Evolutionary conservation across 2,797 vertebrate genomes (phyloP).

Genomic region (Fundulus diaphanus): DNA sequence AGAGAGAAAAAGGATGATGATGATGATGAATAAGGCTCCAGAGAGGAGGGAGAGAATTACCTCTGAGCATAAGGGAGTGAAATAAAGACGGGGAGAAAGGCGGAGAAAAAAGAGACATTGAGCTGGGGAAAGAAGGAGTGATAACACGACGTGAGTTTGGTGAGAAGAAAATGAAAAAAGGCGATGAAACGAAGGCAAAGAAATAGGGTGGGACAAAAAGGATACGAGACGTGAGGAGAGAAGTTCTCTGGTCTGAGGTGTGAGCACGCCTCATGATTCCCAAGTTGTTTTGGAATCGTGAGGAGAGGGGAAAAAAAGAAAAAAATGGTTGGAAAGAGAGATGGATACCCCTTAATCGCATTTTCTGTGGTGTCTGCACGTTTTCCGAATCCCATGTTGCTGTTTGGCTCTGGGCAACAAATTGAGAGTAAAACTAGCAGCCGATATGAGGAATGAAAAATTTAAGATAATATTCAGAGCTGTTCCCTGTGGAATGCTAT

Average conservation of each 20-base stretch:
- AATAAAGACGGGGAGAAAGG: slow-evolving; percentile 49
- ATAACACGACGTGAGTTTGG: slow-evolving; percentile 41
- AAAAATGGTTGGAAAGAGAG: slow-evolving; percentile 54
- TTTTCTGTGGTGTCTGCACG: slow-evolving; percentile 70
- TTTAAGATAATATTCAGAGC: slow-evolving; percentile 72
- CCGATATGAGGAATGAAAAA: slow-evolving; percentile 72
- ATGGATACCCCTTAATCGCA: slow-evolving; percentile 65
- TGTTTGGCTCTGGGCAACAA: slow-evolving; percentile 72
- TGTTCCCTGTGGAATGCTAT: slow-evolving; percentile 54
- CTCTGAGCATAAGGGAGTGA: slow-evolving; percentile 71
- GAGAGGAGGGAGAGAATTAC: slow-evolving; percentile 71
- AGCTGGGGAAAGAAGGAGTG: slow-evolving; percentile 40
- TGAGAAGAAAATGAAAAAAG: slow-evolving; percentile 43
- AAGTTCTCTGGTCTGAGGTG: slow-evolving; percentile 46
- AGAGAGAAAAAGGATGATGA: slow-evolving; percentile 32
- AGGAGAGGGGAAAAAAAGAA: slow-evolving; percentile 8
- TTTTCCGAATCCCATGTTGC: slow-evolving; percentile 72
- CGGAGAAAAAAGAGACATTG: slow-evolving; percentile 44
- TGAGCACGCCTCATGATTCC: slow-evolving; percentile 64
- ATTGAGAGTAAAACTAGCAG: slow-evolving; percentile 74
- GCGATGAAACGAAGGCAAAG: slow-evolving; percentile 20
- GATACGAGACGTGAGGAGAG: slow-evolving; percentile 12
- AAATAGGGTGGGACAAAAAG: slow-evolving; percentile 20
- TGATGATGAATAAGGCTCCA: slow-evolving; percentile 68
- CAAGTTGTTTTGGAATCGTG: slow-evolving; percentile 50